These are phyloP conservation scores for Drosophila kurseongensis DNA, from an alignment of 1,140 invertebrate genomes.

Conservation along the genomic window DNA sequence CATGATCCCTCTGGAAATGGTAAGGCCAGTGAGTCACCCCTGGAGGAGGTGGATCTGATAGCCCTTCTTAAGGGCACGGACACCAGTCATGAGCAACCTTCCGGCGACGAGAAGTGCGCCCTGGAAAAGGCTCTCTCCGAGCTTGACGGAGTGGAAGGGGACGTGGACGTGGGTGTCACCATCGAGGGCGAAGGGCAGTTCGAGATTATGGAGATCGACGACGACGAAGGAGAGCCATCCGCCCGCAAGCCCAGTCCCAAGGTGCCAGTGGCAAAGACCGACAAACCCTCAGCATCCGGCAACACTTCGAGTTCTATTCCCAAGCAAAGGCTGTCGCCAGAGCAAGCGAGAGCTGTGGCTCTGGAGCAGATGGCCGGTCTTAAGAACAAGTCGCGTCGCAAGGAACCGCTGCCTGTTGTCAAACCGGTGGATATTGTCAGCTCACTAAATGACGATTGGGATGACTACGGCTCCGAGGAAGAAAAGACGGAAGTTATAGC, in stretches of 20 bases:
- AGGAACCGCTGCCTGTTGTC: constrained; percentile 44
- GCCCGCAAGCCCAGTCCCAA: constrained; percentile 10
- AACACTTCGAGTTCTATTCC: neutral
- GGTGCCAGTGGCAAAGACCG: neutral
- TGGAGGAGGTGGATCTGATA: constrained; percentile 78
- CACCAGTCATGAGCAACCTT: constrained; percentile 26
- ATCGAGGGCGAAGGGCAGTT: constrained; percentile 81
- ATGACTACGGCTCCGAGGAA: constrained; percentile 67
- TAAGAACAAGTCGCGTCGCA: constrained; percentile 53
- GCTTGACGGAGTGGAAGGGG: constrained; percentile 43
- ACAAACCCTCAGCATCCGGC: neutral
- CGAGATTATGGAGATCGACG: constrained; percentile 81
- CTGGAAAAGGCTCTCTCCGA: constrained; percentile 52
- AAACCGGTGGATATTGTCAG: constrained; percentile 59
- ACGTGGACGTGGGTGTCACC: constrained; percentile 68
- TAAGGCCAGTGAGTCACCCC: constrained; percentile 13
- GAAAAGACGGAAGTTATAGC: constrained; percentile 10
- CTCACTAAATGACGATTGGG: constrained; percentile 77
- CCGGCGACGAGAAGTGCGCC: constrained; percentile 11
- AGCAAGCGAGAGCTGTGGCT: constrained; percentile 72
- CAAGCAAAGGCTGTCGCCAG: constrained; percentile 60
- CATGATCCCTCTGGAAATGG: constrained; percentile 8
- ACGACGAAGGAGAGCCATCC: constrained; percentile 34
- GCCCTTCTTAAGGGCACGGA: constrained; percentile 75
- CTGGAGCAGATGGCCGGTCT: constrained; percentile 75